Conservation (phyloP, 2,797 vertebrate genomes). For the Neopelma chrysocephalum region DNA sequence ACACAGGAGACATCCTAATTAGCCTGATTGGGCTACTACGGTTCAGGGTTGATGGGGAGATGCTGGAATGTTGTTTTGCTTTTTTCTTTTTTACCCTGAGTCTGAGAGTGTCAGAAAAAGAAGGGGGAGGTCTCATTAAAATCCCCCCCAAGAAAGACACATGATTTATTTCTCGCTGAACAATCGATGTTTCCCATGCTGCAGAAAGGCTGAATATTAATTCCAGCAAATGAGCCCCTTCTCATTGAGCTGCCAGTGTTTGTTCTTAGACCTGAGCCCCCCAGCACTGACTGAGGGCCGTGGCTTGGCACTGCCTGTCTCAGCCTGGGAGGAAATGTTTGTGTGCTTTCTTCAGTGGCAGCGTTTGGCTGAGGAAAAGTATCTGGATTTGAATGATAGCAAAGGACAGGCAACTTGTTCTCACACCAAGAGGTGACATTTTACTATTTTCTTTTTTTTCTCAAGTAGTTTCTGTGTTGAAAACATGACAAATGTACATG, state of each 20-base stretch:
- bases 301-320: background rate
- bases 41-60: slow-evolving; percentile 19
- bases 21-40: slow-evolving; percentile 35
- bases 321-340: background rate
- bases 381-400: background rate
- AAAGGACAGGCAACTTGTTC: background rate
- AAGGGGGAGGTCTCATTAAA: slow-evolving; percentile 23
- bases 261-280: background rate
- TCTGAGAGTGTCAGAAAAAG: background rate
- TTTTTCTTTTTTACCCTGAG: slow-evolving; percentile 9
- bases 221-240: slow-evolving; percentile 3
- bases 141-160: background rate
- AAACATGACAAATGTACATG: background rate
- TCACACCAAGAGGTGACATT: background rate
- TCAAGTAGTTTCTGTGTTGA: background rate
- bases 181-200: slow-evolving; percentile 22
- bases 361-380: background rate
- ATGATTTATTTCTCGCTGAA: slow-evolving; percentile 20
- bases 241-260: background rate
- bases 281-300: background rate
- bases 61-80: slow-evolving; percentile 20
- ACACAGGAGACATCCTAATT: slow-evolving; percentile 49
- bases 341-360: background rate
- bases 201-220: slow-evolving; percentile 21
- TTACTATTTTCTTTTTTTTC: background rate